phyloP scores from a whole-genome alignment of 2,113 vertebrate genomes.

The Ifrita kowaldi region DNA sequence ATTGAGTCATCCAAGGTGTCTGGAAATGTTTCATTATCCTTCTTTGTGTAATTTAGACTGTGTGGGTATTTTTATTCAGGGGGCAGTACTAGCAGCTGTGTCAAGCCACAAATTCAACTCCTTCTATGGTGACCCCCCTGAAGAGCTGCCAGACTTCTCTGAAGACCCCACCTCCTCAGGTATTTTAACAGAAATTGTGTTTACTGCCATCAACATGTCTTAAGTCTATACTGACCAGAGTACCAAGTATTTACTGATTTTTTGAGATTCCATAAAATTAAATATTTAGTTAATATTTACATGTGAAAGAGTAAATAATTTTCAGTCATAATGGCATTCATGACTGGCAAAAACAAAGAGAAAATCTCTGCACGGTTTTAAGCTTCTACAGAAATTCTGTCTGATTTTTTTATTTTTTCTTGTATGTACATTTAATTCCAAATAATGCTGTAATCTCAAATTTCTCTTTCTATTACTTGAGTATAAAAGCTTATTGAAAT shows the following conservation, averaged over 20 bases:
- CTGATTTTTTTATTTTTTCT: neutral
- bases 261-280: neutral
- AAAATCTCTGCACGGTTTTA: neutral
- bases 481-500: neutral
- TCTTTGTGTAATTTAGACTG: conserved; percentile 22
- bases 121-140: conserved; percentile 95
- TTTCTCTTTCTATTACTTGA: neutral
- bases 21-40: neutral
- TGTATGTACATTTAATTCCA: neutral
- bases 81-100: conserved; percentile 94
- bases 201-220: neutral
- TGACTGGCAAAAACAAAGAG: neutral
- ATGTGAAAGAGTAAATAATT: neutral
- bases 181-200: conserved; percentile 60
- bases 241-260: neutral
- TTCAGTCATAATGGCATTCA: neutral
- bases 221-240: neutral
- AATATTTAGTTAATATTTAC: neutral
- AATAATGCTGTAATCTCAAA: neutral
- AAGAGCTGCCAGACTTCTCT: conserved; percentile 94
- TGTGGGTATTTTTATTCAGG: conserved; percentile 74
- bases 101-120: conserved; percentile 99
- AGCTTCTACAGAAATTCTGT: neutral
- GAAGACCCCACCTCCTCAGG: conserved; percentile 97
- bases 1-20: neutral